Conservation (phyloP, 1,140 invertebrate genomes). For the Ips nitidus region DNA sequence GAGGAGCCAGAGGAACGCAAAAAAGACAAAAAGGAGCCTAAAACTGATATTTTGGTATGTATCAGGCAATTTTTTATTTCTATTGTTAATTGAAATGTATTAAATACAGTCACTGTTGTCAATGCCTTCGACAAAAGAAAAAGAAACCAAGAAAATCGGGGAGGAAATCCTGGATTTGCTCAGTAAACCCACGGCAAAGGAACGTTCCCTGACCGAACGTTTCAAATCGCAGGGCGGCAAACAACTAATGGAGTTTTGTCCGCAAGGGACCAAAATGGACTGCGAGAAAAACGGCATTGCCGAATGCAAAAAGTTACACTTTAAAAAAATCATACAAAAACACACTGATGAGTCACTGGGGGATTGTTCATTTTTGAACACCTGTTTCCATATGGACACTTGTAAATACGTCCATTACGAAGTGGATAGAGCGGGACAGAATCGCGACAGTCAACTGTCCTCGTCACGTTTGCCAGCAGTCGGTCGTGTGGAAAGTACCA, state of each 20-base stretch:
- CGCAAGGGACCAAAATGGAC: constrained; percentile 89
- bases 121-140: constrained; percentile 91
- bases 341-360: constrained; percentile 95
- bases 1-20: constrained; percentile 51
- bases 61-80: constrained; percentile 11
- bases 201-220: constrained; percentile 88
- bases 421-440: constrained; percentile 66
- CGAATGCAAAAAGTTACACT: constrained; percentile 89
- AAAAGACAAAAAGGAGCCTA: constrained; percentile 52
- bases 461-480: constrained; percentile 34
- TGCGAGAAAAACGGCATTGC: constrained; percentile 67
- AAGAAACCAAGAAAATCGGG: constrained; percentile 92
- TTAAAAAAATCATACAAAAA: constrained; percentile 95
- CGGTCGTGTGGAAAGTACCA: constrained; percentile 59
- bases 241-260: constrained; percentile 95
- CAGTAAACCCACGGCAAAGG: constrained; percentile 94
- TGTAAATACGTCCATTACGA: constrained; percentile 98
- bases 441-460: constrained; percentile 35
- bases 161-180: constrained; percentile 94
- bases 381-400: constrained; percentile 98
- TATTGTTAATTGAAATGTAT: constrained; percentile 13
- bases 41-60: constrained; percentile 67
- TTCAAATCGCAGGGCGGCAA: constrained; percentile 82
- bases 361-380: constrained; percentile 97
- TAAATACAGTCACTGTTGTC: constrained; percentile 73